Percentiles rank a stretch among this genome's conserved stretches.
phyloP scores from a whole-genome alignment of 30 jellyfish, hydroid and myxozoan genomes.

The Cassiopea andromeda region DNA sequence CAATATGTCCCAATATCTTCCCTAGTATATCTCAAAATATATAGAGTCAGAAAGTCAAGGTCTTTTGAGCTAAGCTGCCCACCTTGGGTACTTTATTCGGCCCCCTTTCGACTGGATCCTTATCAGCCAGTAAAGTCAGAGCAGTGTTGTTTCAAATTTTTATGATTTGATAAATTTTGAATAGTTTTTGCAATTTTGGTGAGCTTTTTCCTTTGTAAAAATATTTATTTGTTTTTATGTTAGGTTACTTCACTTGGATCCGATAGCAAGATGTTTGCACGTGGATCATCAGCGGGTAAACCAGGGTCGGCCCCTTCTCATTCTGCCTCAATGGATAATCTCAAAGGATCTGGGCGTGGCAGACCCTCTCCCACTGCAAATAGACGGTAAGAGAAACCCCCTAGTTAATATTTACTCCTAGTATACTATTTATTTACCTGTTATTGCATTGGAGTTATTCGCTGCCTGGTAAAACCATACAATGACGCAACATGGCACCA shows the following conservation, averaged over 20 bases:
- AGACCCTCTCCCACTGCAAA: slow-evolving; percentile 41
- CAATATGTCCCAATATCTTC: no score
- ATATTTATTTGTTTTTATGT: not conserved
- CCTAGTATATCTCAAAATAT: no score
- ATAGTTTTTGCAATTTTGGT: no score
- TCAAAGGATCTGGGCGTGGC: slow-evolving; percentile 51
- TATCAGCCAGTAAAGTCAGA: no score
- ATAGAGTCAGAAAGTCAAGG: no score
- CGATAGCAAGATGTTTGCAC: slow-evolving; percentile 62
- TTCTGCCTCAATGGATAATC: slow-evolving; percentile 63
- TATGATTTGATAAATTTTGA: no score
- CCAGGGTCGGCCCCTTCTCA: slow-evolving; percentile 52
- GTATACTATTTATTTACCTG: not conserved
- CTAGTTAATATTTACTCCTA: no score
- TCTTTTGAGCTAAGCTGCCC: no score
- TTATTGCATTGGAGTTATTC: not conserved
- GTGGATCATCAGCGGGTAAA: slow-evolving; percentile 63
- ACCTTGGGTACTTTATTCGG: no score
- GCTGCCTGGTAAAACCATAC: not conserved
- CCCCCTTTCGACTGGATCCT: no score
- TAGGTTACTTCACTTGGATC: slow-evolving; percentile 2
- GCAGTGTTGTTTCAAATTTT: no score
- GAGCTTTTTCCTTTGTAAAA: no score
- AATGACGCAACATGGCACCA: not conserved
- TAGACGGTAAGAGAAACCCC: slow-evolving; percentile 9